phyloP scores from a whole-genome alignment of 2,797 vertebrate species.

The Novumbra hubbsi region DNA sequence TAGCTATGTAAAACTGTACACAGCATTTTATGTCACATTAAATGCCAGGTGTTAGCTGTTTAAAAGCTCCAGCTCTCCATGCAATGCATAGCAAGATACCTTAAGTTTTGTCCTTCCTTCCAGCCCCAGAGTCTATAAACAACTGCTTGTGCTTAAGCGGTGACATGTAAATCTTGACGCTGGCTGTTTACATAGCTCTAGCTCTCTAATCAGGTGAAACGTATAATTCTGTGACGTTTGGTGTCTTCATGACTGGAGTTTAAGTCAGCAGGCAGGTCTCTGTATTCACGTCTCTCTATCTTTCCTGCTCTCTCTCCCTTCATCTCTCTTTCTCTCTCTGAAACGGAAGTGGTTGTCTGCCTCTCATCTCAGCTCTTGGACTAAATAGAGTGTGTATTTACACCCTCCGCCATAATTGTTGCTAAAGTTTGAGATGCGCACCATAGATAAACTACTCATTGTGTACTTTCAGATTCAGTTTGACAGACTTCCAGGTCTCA shows the following conservation, averaged over 20 bases:
- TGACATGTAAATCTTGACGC: constrained; percentile 83
- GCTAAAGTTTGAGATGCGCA: constrained; percentile 45
- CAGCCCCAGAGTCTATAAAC: constrained; percentile 67
- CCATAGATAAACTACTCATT: constrained; percentile 32
- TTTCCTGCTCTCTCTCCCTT: constrained; percentile 39
- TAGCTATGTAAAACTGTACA: constrained; percentile 43
- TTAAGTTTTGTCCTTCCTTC: constrained; percentile 64
- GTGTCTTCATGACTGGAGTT: constrained; percentile 79
- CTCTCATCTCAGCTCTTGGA: constrained; percentile 22
- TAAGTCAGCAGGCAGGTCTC: constrained; percentile 80
- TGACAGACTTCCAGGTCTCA: constrained; percentile 34
- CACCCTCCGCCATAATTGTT: constrained; percentile 47
- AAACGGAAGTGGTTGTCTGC: constrained; percentile 15
- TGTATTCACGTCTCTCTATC: constrained; percentile 73
- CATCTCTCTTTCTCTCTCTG: constrained; percentile 39
- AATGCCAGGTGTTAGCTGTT: constrained; percentile 46
- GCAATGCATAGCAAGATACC: constrained; percentile 64
- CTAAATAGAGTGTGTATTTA: constrained; percentile 59
- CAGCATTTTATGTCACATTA: constrained; percentile 50
- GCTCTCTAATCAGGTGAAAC: constrained; percentile 83
- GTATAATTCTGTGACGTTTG: constrained; percentile 80
- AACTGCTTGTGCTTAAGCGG: constrained; percentile 81
- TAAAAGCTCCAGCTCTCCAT: constrained; percentile 47
- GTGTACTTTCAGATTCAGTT: constrained; percentile 28
- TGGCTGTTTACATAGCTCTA: constrained; percentile 81